These are phyloP conservation scores for Brachyhypopomus gauderio DNA, from an alignment of 2,113 vertebrate species.

Conservation along the genomic window DNA sequence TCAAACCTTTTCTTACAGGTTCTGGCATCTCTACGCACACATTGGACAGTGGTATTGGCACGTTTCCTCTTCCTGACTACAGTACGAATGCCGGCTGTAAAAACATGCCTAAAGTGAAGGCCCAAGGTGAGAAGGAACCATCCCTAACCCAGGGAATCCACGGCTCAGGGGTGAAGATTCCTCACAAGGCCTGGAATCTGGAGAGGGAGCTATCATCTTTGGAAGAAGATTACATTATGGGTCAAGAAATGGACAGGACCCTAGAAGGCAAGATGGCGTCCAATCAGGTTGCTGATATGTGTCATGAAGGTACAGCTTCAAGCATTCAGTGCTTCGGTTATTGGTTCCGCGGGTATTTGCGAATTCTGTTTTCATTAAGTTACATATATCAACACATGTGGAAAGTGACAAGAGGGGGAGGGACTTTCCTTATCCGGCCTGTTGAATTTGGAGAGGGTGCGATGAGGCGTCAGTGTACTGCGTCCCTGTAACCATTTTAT, in stretches of 20 bases:
- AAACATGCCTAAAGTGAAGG: conserved; percentile 79
- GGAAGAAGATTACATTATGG: conserved; percentile 59
- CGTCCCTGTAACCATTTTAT: neutral
- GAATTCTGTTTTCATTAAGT: too few relatives aligned
- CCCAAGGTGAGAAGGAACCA: conserved; percentile 76
- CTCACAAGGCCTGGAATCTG: conserved; percentile 87
- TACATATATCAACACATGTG: too few relatives aligned
- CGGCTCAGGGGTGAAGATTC: conserved; percentile 73
- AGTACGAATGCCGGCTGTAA: conserved; percentile 80
- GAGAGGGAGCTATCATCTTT: conserved; percentile 85
- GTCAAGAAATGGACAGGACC: conserved; percentile 40
- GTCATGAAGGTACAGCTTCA: conserved; percentile 44
- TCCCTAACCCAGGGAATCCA: conserved; percentile 68
- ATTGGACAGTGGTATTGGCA: conserved; percentile 95
- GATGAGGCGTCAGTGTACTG: neutral
- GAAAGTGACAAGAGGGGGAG: too few relatives aligned
- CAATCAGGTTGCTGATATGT: conserved; percentile 16
- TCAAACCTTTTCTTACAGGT: conserved; percentile 65
- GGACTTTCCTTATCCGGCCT: neutral
- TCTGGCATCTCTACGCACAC: conserved; percentile 92
- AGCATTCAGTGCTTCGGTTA: too few relatives aligned
- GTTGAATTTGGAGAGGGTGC: neutral
- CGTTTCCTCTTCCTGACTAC: conserved; percentile 92
- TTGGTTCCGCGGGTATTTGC: neutral
- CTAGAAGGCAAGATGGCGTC: conserved; percentile 48